These are phyloP conservation scores for Ectemnius continuus DNA, from an alignment of 2,888 invertebrate species.

Conservation along the genomic window DNA sequence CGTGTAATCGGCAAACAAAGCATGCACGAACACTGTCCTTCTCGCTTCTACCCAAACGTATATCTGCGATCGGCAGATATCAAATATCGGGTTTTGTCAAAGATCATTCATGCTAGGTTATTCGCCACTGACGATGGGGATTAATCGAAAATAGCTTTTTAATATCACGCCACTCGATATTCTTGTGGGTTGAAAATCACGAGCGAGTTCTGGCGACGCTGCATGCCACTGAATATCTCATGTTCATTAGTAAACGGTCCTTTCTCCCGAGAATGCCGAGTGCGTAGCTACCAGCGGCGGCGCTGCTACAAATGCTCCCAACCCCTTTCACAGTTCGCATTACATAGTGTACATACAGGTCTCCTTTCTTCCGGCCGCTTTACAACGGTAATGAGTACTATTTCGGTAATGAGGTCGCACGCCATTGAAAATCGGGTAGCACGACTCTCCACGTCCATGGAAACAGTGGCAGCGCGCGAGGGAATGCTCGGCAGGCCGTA, in stretches of 20 bases:
- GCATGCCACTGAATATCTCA: slow-evolving; percentile 71
- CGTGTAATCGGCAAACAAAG: neutral
- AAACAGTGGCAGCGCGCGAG: slow-evolving; percentile 52
- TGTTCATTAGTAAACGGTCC: slow-evolving; percentile 67
- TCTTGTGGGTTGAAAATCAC: slow-evolving; percentile 3
- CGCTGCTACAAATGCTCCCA: slow-evolving; percentile 49
- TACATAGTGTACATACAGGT: slow-evolving; percentile 11
- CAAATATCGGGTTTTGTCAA: slow-evolving; percentile 23
- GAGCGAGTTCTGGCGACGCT: slow-evolving; percentile 20
- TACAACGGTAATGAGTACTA: slow-evolving; percentile 74
- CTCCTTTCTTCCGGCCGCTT: slow-evolving; percentile 40
- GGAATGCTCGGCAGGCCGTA: slow-evolving; percentile 43
- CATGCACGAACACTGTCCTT: no score
- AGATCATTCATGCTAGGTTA: slow-evolving; percentile 27
- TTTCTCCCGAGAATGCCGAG: slow-evolving; percentile 43
- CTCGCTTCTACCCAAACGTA: no score
- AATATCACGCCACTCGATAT: slow-evolving; percentile 30
- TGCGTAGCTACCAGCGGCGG: slow-evolving; percentile 41
- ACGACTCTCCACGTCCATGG: slow-evolving; percentile 46
- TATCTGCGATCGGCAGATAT: no score
- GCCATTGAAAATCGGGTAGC: slow-evolving; percentile 67
- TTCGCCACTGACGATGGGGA: slow-evolving; percentile 7
- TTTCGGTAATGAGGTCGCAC: slow-evolving; percentile 76
- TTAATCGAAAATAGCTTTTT: slow-evolving; percentile 34
- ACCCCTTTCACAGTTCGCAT: slow-evolving; percentile 22